Evolutionary conservation across 2,888 invertebrate genomes (phyloP).

Genomic region (Leptopilina myrica): DNA sequence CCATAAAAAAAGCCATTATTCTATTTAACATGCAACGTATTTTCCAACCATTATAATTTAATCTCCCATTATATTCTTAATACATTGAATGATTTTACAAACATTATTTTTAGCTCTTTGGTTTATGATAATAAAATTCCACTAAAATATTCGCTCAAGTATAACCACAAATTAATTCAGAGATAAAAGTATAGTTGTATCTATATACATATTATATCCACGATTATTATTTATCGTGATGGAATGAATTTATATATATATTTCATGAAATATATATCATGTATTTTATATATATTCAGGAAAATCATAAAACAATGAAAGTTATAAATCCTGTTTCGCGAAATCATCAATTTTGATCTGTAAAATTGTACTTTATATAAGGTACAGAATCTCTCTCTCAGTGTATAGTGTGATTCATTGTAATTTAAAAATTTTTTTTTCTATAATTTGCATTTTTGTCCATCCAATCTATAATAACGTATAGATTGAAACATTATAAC

Average conservation of each 20-base stretch:
- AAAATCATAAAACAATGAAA: background rate
- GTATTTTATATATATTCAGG: background rate
- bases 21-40: too few species aligned
- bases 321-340: background rate
- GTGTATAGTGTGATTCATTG: background rate
- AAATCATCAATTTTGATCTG: background rate
- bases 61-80: too few species aligned
- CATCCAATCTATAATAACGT: background rate
- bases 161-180: background rate
- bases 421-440: background rate
- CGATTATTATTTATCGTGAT: too few species aligned
- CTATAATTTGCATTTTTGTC: background rate
- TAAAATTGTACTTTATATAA: background rate
- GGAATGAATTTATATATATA: background rate
- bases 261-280: background rate
- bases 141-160: background rate
- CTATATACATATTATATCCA: too few species aligned
- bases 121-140: background rate
- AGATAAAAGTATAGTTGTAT: background rate
- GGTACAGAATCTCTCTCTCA: too few species aligned
- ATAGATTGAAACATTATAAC: conserved; percentile 4
- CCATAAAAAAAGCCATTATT: too few species aligned
- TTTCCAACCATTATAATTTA: too few species aligned
- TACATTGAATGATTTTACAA: too few species aligned
- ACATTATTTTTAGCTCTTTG: background rate